Evolutionary conservation across 2,797 vertebrate species (phyloP), one percentile per base, ranked within the genome.

Genomic region (Gambusia yucatana): DNA sequence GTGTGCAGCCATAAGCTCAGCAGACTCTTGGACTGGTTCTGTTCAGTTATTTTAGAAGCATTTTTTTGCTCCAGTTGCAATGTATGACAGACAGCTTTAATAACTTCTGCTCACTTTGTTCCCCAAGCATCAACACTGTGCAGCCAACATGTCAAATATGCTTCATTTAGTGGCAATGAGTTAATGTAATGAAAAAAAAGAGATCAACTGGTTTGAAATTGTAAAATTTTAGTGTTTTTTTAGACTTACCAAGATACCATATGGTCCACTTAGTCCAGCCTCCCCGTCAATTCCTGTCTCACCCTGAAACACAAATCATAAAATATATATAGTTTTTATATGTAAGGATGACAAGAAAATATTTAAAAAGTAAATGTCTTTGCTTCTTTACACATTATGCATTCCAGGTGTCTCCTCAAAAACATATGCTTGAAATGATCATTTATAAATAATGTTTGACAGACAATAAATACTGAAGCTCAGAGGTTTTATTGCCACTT

Each of bases 241-340:
- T 46, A 73, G 72, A 84, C 94, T 94, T 90, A 97, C 98, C 97
- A 98, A 98, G 78, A 96, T 79, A 69, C 97, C 98, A 0, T 98
- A 97, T 0, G 95, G 95, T 77, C 98, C 98, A 0, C 86, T 81
- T 7, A 85, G 86, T 44, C 98, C 98, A 1, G 83, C 87, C 86
- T 99, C 98, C 30, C 97, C 98, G 84, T 97, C 97, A 20, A 97
- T 92, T 63, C 98, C 98, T 0, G 94, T 78, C 30, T 98, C 97
- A 16, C 98, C 98, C 98, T 99, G 89, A 76, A 33, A 46, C 33
- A 82, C 4, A 85, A 33, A 92, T 73, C 43, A 80, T 28, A 57
- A 69, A 73, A 55, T 46, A 82, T 78, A 48, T 48, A 43, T 16
- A 47, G 16, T 63, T 36, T 39, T 43, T 82, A 28, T 10, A 47